Evolutionary conservation across 2,113 vertebrate genomes (phyloP).

Genomic region (Austrofundulus limnaeus): DNA sequence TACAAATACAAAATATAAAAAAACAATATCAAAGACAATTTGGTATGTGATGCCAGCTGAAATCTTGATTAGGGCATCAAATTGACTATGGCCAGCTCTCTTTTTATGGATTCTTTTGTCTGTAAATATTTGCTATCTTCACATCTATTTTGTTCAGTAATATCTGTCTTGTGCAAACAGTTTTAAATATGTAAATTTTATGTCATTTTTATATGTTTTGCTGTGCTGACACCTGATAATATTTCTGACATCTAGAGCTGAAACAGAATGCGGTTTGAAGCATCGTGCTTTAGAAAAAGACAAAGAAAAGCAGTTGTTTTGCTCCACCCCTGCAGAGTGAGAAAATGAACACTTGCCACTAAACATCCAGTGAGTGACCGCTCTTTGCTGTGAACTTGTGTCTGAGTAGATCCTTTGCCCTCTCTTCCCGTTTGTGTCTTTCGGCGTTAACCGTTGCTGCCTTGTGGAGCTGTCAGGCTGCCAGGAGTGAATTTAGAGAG

Average conservation of each 20-base stretch:
- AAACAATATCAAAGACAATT: too few relatives aligned
- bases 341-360: slow-evolving; percentile 9
- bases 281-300: too few relatives aligned
- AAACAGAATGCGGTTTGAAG: too few relatives aligned
- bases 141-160: too few relatives aligned
- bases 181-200: neutral
- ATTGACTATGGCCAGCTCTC: too few relatives aligned
- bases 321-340: neutral
- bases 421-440: slow-evolving; percentile 23
- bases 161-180: neutral
- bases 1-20: too few relatives aligned
- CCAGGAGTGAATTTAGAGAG: slow-evolving; percentile 25
- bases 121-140: neutral
- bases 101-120: too few relatives aligned
- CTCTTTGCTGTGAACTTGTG: slow-evolving; percentile 4
- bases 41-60: too few relatives aligned
- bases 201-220: neutral
- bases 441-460: slow-evolving; percentile 27
- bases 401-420: slow-evolving; percentile 10
- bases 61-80: too few relatives aligned
- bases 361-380: slow-evolving; percentile 7
- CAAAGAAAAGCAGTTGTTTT: neutral
- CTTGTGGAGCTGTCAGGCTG: slow-evolving; percentile 33
- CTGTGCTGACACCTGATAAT: neutral
- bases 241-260: slow-evolving; percentile 16